These are phyloP conservation scores for Eretmocerus hayati DNA, from an alignment of 2,888 invertebrate species.

Conservation along the genomic window DNA sequence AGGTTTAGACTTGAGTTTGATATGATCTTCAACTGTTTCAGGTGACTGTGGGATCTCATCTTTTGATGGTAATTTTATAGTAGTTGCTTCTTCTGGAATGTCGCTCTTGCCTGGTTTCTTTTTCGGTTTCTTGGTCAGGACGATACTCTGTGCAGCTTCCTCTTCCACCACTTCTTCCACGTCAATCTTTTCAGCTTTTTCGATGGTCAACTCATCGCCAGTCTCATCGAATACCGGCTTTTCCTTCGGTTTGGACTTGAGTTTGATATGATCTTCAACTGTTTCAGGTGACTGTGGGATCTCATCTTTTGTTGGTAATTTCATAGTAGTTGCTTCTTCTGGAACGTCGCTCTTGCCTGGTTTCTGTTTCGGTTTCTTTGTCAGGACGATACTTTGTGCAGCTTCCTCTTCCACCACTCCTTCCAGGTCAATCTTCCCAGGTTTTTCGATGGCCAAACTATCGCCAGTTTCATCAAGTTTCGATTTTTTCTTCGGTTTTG, in stretches of 20 bases:
- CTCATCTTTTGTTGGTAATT: too few relatives aligned
- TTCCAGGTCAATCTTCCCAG: constrained; percentile 33
- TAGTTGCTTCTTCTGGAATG: constrained; percentile 32
- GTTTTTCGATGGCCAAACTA: constrained; percentile 31
- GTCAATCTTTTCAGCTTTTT: constrained; percentile 26
- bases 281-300: too few relatives aligned
- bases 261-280: too few relatives aligned
- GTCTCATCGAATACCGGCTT: constrained; percentile 33
- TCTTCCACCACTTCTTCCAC: constrained; percentile 47
- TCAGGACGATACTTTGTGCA: constrained; percentile 24
- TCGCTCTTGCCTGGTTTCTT: constrained; percentile 30
- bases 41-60: constrained; percentile 36
- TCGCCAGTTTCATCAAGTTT: constrained; percentile 35
- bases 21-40: constrained; percentile 32
- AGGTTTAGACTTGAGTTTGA: constrained; percentile 30
- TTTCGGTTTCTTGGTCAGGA: constrained; percentile 25
- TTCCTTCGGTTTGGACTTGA: constrained; percentile 33
- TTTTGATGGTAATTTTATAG: constrained; percentile 37
- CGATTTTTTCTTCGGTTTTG: constrained; percentile 29
- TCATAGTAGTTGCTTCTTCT: constrained; percentile 47
- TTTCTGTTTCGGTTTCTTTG: constrained; percentile 31
- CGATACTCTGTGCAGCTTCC: constrained; percentile 42
- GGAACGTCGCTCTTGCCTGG: constrained; percentile 40
- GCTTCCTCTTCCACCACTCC: constrained; percentile 27
- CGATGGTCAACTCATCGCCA: constrained; percentile 29